These are phyloP conservation scores for Sinocyclocheilus anophthalmus DNA, from an alignment of 2,113 vertebrate genomes.

Conservation along the genomic window DNA sequence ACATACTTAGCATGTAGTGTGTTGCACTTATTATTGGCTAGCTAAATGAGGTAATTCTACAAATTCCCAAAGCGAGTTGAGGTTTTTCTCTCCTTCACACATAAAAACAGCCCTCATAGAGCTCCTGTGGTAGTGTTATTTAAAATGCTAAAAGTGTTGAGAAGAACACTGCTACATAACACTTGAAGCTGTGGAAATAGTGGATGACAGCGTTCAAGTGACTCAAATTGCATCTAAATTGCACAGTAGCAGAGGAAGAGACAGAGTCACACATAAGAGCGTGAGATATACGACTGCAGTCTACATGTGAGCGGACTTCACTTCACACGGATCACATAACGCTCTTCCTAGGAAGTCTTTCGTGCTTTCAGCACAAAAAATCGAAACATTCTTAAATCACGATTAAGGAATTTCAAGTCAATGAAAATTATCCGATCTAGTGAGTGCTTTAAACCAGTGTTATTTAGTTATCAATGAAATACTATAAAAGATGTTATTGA, in stretches of 20 bases:
- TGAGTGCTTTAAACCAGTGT: neutral
- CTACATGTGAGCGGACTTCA: too few relatives aligned
- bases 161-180: slow-evolving; percentile 50
- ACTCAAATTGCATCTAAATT: slow-evolving; percentile 10
- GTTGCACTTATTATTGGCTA: too few relatives aligned
- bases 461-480: neutral
- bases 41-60: neutral
- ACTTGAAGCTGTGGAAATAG: slow-evolving; percentile 57
- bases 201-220: slow-evolving; percentile 53
- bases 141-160: slow-evolving; percentile 50
- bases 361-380: too few relatives aligned
- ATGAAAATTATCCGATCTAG: neutral
- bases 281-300: too few relatives aligned
- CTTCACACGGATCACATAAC: too few relatives aligned
- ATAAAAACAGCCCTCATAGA: slow-evolving; percentile 10
- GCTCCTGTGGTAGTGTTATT: slow-evolving; percentile 34
- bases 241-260: too few relatives aligned
- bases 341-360: too few relatives aligned
- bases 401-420: too few relatives aligned
- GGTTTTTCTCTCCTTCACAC: neutral
- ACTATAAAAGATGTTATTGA: too few relatives aligned
- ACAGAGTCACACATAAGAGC: too few relatives aligned
- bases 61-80: neutral
- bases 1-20: neutral
- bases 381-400: too few relatives aligned